Base-by-base conservation (phyloP, 2,888 invertebrate species). In the Mechanitis mazaeus region DNA sequence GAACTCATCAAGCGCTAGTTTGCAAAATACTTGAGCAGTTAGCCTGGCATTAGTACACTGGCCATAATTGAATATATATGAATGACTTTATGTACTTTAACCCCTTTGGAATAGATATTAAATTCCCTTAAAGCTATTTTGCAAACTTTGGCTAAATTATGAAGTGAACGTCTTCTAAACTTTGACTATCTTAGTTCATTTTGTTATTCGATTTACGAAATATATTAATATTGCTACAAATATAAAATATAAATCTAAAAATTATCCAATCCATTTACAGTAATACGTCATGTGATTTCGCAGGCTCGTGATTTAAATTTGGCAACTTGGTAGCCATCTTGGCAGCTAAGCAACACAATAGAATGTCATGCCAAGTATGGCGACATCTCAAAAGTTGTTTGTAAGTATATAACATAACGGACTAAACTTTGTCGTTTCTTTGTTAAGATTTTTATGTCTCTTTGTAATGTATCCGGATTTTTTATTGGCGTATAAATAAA, bases 1-100 rank as follows among this genome's bases (percentile, higher is more conserved):
- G 75, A 77, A 80, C 75, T 78, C 78, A 75, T 80, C 75, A 81
- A 80, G 80, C 72, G 76, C 76, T 76, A 82, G 78, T 81, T 83
- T 76, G 79, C 71, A 70, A 78, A 20, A 81, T 82, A 81, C 77
- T 83, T 80, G 73, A 73, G 77, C 78, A 77, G 80, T 81, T 78
- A 74, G 72, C 71, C 72, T 73, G 72, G 42, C 72, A 75, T 75
- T 73, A 71, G 70, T 65, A 69, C 72, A 71, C 55, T 65, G 61
- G 66, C 64, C 63, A 66, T 50, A 60, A 56, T 63, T 6, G 45
- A 11, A 9, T 54, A 35, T 4, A 3, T 31, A 35, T n/a, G 31
- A 3, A 31, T 11, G 42, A 3, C 42, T 42, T 28, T 50, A 31
- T 50, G 50, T 50, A 31, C 31, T 50, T 42, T 42, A 50, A 11